phyloP scores from a whole-genome alignment of 2,797 vertebrate genomes.

The Gallinago solitaria region DNA sequence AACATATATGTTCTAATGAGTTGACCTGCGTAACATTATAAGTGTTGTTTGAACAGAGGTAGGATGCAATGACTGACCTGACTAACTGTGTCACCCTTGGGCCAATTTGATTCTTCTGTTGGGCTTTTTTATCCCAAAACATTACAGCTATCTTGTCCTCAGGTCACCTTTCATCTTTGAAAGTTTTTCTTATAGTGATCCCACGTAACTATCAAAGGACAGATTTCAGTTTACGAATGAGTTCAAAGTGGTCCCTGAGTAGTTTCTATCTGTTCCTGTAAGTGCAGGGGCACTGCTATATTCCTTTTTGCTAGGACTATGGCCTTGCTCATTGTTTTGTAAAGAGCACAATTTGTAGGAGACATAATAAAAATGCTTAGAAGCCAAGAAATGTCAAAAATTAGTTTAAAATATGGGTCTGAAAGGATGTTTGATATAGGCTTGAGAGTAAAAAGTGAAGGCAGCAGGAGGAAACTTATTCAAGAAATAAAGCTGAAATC shows the following conservation, averaged over 20 bases:
- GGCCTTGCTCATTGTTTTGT: background rate
- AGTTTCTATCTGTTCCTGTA: background rate
- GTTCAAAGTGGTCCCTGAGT: background rate
- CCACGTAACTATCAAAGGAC: background rate
- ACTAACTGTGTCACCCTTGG: background rate
- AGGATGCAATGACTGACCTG: background rate
- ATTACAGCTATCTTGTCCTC: background rate
- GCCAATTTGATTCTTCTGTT: background rate
- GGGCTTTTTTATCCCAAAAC: background rate
- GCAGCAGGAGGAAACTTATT: background rate
- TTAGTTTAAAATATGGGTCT: rapidly evolving
- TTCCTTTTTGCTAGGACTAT: background rate
- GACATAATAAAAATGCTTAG: background rate
- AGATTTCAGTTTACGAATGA: background rate
- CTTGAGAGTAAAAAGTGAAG: background rate
- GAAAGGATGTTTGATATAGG: background rate
- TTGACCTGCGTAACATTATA: background rate
- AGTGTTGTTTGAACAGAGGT: background rate
- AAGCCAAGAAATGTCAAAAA: background rate
- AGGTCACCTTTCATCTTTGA: background rate
- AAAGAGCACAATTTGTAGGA: background rate
- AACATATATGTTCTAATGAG: rapidly evolving
- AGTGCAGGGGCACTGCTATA: background rate
- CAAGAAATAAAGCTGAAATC: background rate
- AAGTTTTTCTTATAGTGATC: background rate